A percentile compares a stretch with the other conserved stretches of the same genome.
These are phyloP conservation scores for Drosophila melanosoma DNA, from an alignment of 2,888 invertebrate genomes.

Conservation along the genomic window DNA sequence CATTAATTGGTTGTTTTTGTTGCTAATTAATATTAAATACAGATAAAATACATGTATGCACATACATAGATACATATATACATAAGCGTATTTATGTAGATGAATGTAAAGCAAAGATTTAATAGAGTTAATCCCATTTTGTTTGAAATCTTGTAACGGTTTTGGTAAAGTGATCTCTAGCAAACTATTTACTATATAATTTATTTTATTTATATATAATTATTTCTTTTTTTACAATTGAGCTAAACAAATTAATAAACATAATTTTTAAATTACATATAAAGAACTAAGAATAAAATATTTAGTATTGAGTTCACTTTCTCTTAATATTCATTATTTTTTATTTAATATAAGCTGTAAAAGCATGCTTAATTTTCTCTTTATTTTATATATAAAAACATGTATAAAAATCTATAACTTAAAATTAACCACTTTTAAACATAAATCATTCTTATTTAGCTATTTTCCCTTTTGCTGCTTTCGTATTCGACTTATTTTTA, in stretches of 20 bases:
- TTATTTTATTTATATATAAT: background rate
- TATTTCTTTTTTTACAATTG: background rate
- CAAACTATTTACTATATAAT: background rate
- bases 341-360: background rate
- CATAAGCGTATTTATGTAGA: background rate
- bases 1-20: slow-evolving; percentile 1
- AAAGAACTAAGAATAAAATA: background rate
- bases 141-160: background rate
- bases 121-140: background rate
- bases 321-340: background rate
- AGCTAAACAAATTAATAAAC: background rate
- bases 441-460: background rate
- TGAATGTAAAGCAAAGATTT: background rate
- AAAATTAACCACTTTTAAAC: background rate
- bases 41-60: slow-evolving; percentile 6
- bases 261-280: background rate
- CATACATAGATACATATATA: background rate
- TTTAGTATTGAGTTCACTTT: background rate
- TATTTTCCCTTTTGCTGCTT: background rate
- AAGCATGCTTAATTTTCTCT: background rate
- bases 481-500: background rate
- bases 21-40: slow-evolving; percentile 14
- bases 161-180: background rate
- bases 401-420: background rate
- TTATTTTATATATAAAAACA: background rate